phyloP scores from a whole-genome alignment of 2,888 invertebrate genomes.

The Schizotus pectinicornis region DNA sequence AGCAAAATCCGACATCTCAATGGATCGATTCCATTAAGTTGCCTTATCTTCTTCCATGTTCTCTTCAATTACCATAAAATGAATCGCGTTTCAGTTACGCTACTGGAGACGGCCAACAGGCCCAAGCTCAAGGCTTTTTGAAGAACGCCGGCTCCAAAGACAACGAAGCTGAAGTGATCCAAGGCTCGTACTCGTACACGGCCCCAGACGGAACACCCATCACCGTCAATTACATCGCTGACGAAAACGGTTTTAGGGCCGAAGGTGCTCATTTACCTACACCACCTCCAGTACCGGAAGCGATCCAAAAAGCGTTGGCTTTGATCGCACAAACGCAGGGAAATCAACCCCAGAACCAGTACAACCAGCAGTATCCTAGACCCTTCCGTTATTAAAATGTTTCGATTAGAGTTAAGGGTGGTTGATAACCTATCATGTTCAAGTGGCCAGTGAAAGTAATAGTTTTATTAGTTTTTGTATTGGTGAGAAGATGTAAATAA shows the following conservation, averaged over 20 bases:
- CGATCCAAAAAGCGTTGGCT: constrained; percentile 66
- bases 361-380: constrained; percentile 38
- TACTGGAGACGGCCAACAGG: constrained; percentile 79
- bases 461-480: too few species aligned
- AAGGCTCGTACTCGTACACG: constrained; percentile 68
- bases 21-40: too few species aligned
- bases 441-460: too few species aligned
- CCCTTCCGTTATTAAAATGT: constrained; percentile 19
- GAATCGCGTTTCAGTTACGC: constrained; percentile 64
- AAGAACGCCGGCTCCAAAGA: constrained; percentile 74
- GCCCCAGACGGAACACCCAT: constrained; percentile 65
- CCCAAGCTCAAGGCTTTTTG: constrained; percentile 77
- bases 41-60: too few species aligned
- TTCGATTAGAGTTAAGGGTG: neutral
- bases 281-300: constrained; percentile 75
- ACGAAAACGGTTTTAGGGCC: constrained; percentile 80
- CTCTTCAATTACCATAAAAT: neutral
- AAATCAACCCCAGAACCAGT: constrained; percentile 41
- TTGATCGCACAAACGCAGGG: constrained; percentile 44
- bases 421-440: too few species aligned
- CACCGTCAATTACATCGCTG: constrained; percentile 71
- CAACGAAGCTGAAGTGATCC: constrained; percentile 74
- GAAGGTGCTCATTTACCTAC: constrained; percentile 79
- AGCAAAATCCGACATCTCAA: too few species aligned
- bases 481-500: too few species aligned